Conservation (phyloP, 1,140 invertebrate species). For the Cheumatopsyche charites region DNA sequence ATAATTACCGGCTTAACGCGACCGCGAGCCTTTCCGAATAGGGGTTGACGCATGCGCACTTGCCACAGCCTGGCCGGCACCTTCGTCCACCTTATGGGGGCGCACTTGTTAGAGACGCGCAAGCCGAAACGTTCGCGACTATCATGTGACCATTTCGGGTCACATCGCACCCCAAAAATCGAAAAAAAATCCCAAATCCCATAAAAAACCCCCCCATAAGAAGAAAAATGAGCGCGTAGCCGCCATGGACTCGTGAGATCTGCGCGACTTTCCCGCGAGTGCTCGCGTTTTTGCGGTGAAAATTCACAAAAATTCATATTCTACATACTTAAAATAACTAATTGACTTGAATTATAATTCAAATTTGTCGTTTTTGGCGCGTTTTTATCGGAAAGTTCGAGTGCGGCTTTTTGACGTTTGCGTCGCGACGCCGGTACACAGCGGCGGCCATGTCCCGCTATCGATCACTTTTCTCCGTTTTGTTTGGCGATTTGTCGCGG, state of each 20-base stretch:
- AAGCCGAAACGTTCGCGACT: slow-evolving; percentile 2
- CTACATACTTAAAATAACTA: too few species aligned
- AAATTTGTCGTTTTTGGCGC: background rate
- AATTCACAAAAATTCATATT: too few species aligned
- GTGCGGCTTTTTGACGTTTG: slow-evolving; percentile 28
- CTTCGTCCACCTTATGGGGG: slow-evolving; percentile 23
- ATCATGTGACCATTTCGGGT: slow-evolving; percentile 20
- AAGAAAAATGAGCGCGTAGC: background rate
- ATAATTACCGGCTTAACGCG: too few species aligned
- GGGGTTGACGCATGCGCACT: slow-evolving; percentile 26
- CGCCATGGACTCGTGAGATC: slow-evolving; percentile 15
- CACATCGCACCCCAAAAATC: background rate
- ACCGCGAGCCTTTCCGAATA: background rate
- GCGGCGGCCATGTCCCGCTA: slow-evolving; percentile 24
- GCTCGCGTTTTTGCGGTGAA: background rate
- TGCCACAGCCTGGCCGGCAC: background rate
- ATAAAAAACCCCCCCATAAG: too few species aligned
- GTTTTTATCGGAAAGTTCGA: background rate
- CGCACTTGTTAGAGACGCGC: slow-evolving; percentile 33
- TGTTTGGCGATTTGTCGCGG: too few species aligned
- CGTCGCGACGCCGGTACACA: background rate
- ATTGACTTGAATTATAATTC: too few species aligned
- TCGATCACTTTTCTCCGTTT: slow-evolving; percentile 7
- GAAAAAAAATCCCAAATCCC: background rate
- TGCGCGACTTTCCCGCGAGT: background rate